These are phyloP conservation scores for Artibeus jamaicensis DNA, from an alignment of 2,797 vertebrate genomes.

Conservation along the genomic window DNA sequence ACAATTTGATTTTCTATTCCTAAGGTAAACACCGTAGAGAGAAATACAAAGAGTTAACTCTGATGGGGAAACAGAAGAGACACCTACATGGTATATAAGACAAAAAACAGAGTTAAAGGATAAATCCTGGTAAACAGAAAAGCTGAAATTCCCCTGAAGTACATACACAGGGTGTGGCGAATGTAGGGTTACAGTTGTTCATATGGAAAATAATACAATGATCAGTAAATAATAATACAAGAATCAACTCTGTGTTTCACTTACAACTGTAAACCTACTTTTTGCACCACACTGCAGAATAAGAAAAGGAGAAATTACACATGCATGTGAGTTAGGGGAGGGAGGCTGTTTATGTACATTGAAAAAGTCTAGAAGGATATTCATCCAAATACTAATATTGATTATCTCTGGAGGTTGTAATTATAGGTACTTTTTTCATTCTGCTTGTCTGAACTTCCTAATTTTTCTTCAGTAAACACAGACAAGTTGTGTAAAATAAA, in stretches of 20 bases:
- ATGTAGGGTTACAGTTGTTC: background rate
- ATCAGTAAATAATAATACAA: background rate
- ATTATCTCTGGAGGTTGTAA: background rate
- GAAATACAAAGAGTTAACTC: constrained; percentile 13
- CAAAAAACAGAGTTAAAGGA: constrained; percentile 1
- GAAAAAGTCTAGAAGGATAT: background rate
- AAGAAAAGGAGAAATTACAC: background rate
- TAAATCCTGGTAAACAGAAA: background rate
- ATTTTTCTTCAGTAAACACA: background rate
- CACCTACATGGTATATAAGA: background rate
- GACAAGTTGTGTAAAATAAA: constrained; percentile 1
- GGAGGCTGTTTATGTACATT: background rate
- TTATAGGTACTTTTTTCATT: background rate
- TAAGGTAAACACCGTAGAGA: background rate
- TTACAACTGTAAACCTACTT: background rate
- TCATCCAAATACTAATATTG: background rate
- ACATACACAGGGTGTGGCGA: background rate
- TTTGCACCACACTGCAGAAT: background rate
- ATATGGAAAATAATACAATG: background rate
- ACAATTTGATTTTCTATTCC: background rate
- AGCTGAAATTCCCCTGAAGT: background rate
- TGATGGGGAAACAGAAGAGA: background rate
- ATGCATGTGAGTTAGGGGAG: background rate
- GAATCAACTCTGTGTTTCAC: background rate
- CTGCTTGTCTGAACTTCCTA: background rate